Percentiles rank a stretch among this genome's conserved stretches.
phyloP scores from a whole-genome alignment of 2,113 vertebrate species.

The Smithornis capensis region DNA sequence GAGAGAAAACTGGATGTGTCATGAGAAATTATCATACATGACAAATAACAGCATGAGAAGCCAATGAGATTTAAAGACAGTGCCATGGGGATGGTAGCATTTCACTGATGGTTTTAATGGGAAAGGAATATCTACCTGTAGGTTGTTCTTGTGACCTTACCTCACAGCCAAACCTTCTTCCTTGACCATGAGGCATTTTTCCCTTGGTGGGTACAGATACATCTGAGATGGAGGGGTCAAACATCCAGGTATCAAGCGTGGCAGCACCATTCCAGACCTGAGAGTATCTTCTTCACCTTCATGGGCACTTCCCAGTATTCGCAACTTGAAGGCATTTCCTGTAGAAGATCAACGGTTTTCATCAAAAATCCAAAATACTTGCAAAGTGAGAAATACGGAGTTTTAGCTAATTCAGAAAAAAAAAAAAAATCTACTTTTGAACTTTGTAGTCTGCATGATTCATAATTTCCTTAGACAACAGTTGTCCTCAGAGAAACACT shows the following conservation, averaged over 20 bases:
- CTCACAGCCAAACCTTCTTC: neutral
- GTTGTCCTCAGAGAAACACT: neutral
- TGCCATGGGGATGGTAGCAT: neutral
- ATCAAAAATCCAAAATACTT: neutral
- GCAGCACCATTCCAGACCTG: neutral
- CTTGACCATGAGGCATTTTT: neutral
- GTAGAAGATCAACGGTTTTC: neutral
- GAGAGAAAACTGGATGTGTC: neutral
- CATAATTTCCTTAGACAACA: neutral
- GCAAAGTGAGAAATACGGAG: neutral
- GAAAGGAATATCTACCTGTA: neutral
- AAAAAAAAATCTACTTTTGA: neutral
- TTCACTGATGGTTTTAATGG: neutral
- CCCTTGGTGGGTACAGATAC: fast-evolving
- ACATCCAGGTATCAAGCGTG: neutral
- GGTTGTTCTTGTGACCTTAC: neutral
- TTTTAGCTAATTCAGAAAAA: neutral
- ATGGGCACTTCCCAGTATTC: fast-evolving
- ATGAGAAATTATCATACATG: neutral
- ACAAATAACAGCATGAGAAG: neutral
- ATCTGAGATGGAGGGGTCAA: neutral
- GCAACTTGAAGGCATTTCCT: neutral
- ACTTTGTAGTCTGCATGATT: neutral
- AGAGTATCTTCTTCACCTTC: neutral
- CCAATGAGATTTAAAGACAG: neutral